Percentiles rank a stretch among this genome's conserved stretches.
These are phyloP conservation scores for Phoebastria nigripes DNA, from an alignment of 2,797 vertebrate genomes.

Conservation along the genomic window DNA sequence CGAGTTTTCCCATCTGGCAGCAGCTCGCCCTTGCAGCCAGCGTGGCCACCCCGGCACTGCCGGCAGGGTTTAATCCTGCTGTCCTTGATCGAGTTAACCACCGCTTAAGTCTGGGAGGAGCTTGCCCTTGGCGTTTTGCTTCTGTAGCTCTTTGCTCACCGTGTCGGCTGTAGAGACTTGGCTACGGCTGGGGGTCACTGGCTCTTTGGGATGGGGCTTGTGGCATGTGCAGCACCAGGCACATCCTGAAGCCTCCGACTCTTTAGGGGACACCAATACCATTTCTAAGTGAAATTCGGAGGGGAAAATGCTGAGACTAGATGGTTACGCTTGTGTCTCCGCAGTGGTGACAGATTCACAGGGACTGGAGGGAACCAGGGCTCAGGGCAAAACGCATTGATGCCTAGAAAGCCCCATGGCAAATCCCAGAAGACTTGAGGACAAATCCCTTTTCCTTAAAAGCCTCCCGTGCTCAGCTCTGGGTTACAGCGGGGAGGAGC, in stretches of 20 bases:
- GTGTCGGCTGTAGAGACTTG: rapidly evolving
- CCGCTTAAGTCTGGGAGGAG: rapidly evolving
- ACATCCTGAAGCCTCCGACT: rapidly evolving
- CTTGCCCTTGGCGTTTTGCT: not conserved
- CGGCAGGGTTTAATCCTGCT: not conserved
- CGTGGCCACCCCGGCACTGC: not conserved
- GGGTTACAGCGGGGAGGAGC: not conserved
- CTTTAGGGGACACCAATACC: not conserved
- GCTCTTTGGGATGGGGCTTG: not conserved
- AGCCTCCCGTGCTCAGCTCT: not conserved
- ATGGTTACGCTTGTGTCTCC: not conserved
- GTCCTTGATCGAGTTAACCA: rapidly evolving
- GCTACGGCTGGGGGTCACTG: not conserved
- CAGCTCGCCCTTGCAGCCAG: not conserved
- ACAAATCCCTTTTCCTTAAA: not conserved
- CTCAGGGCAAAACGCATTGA: rapidly evolving
- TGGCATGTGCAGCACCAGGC: rapidly evolving
- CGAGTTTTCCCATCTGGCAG: not conserved
- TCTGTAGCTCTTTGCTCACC: not conserved
- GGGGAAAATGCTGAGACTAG: not conserved
- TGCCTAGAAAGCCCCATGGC: not conserved
- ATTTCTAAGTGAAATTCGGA: rapidly evolving
- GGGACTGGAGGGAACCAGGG: not conserved
- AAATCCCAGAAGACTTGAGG: not conserved
- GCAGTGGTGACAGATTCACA: rapidly evolving